Conservation (phyloP, 2,113 vertebrate species). For the Mastomys coucha region DNA sequence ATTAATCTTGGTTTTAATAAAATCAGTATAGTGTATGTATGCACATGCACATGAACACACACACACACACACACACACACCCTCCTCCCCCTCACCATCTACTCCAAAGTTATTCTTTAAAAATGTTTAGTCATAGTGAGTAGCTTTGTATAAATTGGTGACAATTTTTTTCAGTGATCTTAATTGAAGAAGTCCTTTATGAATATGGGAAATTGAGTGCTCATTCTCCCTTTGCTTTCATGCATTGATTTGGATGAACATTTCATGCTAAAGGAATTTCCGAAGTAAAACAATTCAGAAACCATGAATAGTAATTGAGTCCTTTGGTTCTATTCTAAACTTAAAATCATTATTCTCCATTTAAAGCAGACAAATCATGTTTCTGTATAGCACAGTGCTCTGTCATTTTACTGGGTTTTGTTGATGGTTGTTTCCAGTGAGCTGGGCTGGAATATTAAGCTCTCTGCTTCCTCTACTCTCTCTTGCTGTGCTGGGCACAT, state of each 20-base stretch:
- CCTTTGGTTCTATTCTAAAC: slow-evolving; percentile 88
- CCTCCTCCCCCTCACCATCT: neutral
- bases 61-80: neutral
- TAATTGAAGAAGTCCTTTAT: slow-evolving; percentile 80
- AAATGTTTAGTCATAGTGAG: slow-evolving; percentile 68
- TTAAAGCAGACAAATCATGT: slow-evolving; percentile 89
- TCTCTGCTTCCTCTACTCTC: slow-evolving; percentile 80
- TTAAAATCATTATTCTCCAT: slow-evolving; percentile 90
- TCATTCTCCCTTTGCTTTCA: slow-evolving; percentile 80
- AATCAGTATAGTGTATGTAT: neutral
- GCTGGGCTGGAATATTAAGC: slow-evolving; percentile 88
- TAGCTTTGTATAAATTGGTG: slow-evolving; percentile 74
- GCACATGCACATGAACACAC: neutral
- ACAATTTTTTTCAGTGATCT: slow-evolving; percentile 60
- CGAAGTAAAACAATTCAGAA: slow-evolving; percentile 87
- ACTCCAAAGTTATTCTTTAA: slow-evolving; percentile 34
- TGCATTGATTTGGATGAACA: slow-evolving; percentile 88
- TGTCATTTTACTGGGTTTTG: slow-evolving; percentile 84
- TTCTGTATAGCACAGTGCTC: slow-evolving; percentile 84
- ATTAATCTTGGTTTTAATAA: neutral
- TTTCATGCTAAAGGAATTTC: slow-evolving; percentile 89
- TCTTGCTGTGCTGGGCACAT: slow-evolving; percentile 86
- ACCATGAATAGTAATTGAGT: slow-evolving; percentile 90
- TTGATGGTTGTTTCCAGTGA: slow-evolving; percentile 76
- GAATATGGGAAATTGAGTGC: slow-evolving; percentile 70